These are phyloP conservation scores for Tetramorium alpestre DNA, from an alignment of 1,140 invertebrate species.

Conservation along the genomic window DNA sequence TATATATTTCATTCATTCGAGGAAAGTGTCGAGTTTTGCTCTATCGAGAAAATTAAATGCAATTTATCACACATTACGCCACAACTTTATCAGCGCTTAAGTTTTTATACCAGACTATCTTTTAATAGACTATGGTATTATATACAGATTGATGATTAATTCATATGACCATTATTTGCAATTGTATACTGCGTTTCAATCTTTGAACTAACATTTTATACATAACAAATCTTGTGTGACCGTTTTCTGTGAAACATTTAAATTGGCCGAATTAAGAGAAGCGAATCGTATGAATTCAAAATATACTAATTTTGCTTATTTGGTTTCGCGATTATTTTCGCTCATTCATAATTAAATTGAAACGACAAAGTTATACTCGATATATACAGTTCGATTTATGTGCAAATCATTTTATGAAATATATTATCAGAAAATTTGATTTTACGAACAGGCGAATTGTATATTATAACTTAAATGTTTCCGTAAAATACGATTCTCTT, in stretches of 20 bases:
- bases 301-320: not conserved
- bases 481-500: conserved; percentile 57
- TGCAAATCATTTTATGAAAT: not conserved
- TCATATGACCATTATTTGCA: conserved; percentile 61
- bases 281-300: conserved; percentile 42
- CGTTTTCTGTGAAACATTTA: conserved; percentile 35
- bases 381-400: not conserved
- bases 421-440: not conserved
- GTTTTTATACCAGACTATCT: conserved; percentile 71
- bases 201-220: conserved; percentile 51
- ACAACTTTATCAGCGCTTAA: conserved; percentile 63
- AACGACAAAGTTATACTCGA: conserved; percentile 9
- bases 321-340: not conserved
- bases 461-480: conserved; percentile 47
- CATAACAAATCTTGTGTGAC: conserved; percentile 35
- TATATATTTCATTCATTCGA: conserved; percentile 10
- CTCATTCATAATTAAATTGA: conserved; percentile 2
- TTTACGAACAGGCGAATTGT: conserved; percentile 2
- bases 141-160: conserved; percentile 61
- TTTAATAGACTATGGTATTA: conserved; percentile 73
- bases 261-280: conserved; percentile 53
- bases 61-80: conserved; percentile 50
- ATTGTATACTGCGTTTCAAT: conserved; percentile 52
- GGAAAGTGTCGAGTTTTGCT: conserved; percentile 66
- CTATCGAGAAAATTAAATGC: conserved; percentile 48